These are phyloP conservation scores for Cataglyphis hispanica DNA, from an alignment of 1,140 invertebrate genomes.

Conservation along the genomic window DNA sequence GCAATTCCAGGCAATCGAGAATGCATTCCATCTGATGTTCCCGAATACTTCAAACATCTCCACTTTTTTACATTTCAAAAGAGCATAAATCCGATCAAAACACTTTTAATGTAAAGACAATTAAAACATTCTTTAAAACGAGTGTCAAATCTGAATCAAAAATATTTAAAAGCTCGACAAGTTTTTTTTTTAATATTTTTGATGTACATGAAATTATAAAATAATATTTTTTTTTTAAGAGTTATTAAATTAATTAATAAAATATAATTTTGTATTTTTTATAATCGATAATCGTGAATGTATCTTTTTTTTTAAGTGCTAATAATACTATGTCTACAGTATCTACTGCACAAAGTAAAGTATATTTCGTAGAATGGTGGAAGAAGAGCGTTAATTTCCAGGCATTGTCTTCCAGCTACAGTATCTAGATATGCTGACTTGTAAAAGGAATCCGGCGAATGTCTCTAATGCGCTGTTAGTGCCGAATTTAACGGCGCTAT, in stretches of 20 bases:
- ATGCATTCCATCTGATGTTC: too few relatives aligned
- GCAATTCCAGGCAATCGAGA: not conserved
- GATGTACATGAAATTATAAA: not conserved
- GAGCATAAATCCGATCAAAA: too few relatives aligned
- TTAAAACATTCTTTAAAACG: not conserved
- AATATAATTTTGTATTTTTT: not conserved
- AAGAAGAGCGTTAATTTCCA: constrained; percentile 65
- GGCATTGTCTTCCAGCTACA: constrained; percentile 59
- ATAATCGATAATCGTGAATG: not conserved
- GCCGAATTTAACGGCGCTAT: constrained; percentile 72
- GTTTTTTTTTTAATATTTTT: not conserved
- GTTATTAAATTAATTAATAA: constrained; percentile 17
- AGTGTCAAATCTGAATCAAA: not conserved
- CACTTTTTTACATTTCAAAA: too few relatives aligned
- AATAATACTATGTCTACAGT: not conserved
- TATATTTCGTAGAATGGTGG: not conserved
- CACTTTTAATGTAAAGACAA: too few relatives aligned
- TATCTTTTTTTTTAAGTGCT: too few relatives aligned
- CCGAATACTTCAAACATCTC: too few relatives aligned
- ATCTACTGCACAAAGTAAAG: not conserved
- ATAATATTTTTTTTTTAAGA: not conserved
- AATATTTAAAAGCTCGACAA: too few relatives aligned
- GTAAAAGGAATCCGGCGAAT: constrained; percentile 72
- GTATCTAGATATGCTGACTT: constrained; percentile 67
- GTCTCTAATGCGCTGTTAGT: constrained; percentile 75